Percentiles rank a stretch among this genome's conserved stretches.
Evolutionary conservation across 2,888 invertebrate genomes (phyloP).

Genomic region (Sabatieria punctata): DNA sequence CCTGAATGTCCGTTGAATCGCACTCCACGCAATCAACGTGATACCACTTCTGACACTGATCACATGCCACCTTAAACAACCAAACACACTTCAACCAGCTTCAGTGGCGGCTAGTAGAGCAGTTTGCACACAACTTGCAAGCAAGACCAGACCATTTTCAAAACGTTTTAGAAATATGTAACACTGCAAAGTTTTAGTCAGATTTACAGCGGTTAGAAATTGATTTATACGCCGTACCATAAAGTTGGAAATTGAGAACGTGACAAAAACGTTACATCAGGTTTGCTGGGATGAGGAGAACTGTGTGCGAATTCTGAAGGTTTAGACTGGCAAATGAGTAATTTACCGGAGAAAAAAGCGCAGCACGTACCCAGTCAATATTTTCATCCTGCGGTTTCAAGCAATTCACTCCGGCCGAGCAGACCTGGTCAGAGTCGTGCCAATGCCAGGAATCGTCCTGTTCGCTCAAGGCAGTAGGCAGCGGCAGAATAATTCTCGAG

Average conservation of each 20-base stretch:
- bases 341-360: too few relatives aligned
- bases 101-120: too few relatives aligned
- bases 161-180: too few relatives aligned
- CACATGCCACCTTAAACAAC: slow-evolving; percentile 34
- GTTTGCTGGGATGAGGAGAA: too few relatives aligned
- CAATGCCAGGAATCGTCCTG: slow-evolving; percentile 2
- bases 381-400: slow-evolving; percentile 8
- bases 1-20: slow-evolving; percentile 20
- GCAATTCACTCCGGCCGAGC: slow-evolving; percentile 7
- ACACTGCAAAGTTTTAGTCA: too few relatives aligned
- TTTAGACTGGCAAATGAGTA: too few relatives aligned
- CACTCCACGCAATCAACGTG: slow-evolving; percentile 30
- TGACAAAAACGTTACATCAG: neutral
- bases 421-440: slow-evolving; percentile 6
- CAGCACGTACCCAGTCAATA: slow-evolving; percentile 12
- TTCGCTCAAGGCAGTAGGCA: too few relatives aligned
- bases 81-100: too few relatives aligned
- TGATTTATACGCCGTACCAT: neutral
- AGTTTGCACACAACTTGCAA: too few relatives aligned
- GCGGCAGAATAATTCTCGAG: too few relatives aligned
- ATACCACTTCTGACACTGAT: slow-evolving; percentile 32
- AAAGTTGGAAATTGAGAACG: neutral
- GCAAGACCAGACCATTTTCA: too few relatives aligned
- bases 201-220: neutral
- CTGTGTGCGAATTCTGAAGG: too few relatives aligned